These are phyloP conservation scores for Zaprionus bogoriensis DNA, from an alignment of 2,888 invertebrate genomes.

Conservation along the genomic window DNA sequence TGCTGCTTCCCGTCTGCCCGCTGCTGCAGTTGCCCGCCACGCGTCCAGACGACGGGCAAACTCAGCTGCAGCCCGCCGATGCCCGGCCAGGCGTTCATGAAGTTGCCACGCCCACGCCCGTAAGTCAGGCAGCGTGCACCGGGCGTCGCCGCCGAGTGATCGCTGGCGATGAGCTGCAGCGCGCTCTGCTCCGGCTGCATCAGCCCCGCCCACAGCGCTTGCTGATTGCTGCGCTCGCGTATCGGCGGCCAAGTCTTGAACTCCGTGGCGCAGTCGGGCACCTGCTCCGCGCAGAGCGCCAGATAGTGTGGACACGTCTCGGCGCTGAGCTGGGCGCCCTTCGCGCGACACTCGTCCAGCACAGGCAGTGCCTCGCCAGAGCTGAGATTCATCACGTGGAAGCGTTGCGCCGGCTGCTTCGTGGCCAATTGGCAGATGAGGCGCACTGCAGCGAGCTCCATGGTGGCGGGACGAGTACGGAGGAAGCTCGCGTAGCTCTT, in stretches of 20 bases:
- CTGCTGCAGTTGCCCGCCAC: conserved; percentile 72
- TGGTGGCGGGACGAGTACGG: conserved; percentile 85
- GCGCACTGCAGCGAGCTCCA: conserved; percentile 87
- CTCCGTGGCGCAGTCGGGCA: conserved; percentile 86
- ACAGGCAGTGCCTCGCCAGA: conserved; percentile 85
- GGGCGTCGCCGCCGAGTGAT: conserved; percentile 88
- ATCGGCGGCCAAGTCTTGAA: conserved; percentile 90
- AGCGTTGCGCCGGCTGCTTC: conserved; percentile 77
- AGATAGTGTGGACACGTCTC: conserved; percentile 91
- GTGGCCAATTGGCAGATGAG: conserved; percentile 85
- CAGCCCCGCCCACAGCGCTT: conserved; percentile 86
- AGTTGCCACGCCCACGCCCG: conserved; percentile 84
- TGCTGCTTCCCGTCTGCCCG: conserved; percentile 69
- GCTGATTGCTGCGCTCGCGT: conserved; percentile 86
- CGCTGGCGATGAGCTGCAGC: conserved; percentile 87
- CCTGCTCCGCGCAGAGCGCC: conserved; percentile 85
- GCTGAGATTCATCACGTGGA: conserved; percentile 89
- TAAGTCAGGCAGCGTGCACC: conserved; percentile 84
- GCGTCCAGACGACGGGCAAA: conserved; percentile 88
- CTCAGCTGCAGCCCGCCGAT: conserved; percentile 89
- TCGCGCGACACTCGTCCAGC: conserved; percentile 83
- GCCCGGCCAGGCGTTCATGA: conserved; percentile 89
- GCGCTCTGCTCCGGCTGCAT: conserved; percentile 79
- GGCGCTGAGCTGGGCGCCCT: conserved; percentile 85
- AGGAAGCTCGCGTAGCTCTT: conserved; percentile 87